Conservation (phyloP, 1,140 invertebrate species). For the Tribolium madens region DNA sequence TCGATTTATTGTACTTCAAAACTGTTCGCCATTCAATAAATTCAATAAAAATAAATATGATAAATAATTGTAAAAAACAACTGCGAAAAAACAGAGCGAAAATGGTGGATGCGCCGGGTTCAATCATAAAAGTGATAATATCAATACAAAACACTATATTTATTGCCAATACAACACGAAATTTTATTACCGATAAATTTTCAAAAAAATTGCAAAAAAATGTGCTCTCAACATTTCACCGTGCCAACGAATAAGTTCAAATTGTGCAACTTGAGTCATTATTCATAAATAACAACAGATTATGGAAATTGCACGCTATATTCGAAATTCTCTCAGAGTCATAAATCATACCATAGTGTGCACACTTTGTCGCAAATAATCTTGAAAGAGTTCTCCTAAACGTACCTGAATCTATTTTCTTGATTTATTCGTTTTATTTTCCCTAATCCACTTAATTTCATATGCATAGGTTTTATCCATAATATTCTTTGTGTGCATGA, state of each 20-base stretch:
- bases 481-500: conserved; percentile 5
- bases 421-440: background rate
- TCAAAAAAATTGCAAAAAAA: background rate
- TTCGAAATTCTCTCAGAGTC: background rate
- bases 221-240: background rate
- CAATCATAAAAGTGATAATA: conserved; percentile 1
- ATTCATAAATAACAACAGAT: background rate
- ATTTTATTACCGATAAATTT: conserved; percentile 21
- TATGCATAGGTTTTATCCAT: conserved; percentile 2
- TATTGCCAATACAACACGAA: conserved; percentile 5
- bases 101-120: conserved; percentile 28
- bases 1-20: conserved; percentile 20
- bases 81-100: background rate
- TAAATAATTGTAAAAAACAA: background rate
- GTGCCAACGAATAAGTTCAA: too few species aligned
- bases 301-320: background rate
- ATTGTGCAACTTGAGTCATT: background rate
- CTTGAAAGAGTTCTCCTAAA: background rate
- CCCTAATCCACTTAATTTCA: conserved; percentile 6
- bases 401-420: background rate
- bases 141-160: background rate
- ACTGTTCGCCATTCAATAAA: conserved; percentile 19
- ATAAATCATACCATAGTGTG: background rate
- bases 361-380: background rate
- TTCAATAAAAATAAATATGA: conserved; percentile 14